phyloP scores from a whole-genome alignment of 2,797 vertebrate species.

The Pseudochaenichthys georgianus region DNA sequence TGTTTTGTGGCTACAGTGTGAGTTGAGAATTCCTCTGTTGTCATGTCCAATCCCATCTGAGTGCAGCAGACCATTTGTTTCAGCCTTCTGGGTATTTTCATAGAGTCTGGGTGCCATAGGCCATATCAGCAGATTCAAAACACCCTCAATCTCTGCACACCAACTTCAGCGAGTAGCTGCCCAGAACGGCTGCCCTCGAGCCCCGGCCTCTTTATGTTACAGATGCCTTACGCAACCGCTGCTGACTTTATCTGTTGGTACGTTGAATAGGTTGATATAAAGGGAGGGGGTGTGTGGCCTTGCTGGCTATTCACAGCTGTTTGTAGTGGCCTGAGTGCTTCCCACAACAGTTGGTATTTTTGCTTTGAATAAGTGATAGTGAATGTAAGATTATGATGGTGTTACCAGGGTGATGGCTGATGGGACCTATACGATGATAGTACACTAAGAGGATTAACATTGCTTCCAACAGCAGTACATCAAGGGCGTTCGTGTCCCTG shows the following conservation, averaged over 20 bases:
- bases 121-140: slow-evolving; percentile 54
- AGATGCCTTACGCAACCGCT: slow-evolving; percentile 49
- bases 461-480: slow-evolving; percentile 51
- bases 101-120: slow-evolving; percentile 46
- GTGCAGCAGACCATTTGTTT: slow-evolving; percentile 58
- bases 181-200: slow-evolving; percentile 19
- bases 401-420: slow-evolving; percentile 67
- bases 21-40: slow-evolving; percentile 71
- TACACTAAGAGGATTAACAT: slow-evolving; percentile 75
- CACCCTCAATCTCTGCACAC: slow-evolving; percentile 35
- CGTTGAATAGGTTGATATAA: slow-evolving; percentile 37
- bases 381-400: slow-evolving; percentile 58
- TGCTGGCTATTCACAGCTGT: slow-evolving; percentile 38
- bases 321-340: slow-evolving; percentile 61
- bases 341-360: slow-evolving; percentile 56
- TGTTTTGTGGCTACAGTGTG: slow-evolving; percentile 55
- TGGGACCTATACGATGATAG: slow-evolving; percentile 47
- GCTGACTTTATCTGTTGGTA: slow-evolving; percentile 25
- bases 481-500: slow-evolving; percentile 47
- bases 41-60: slow-evolving; percentile 64
- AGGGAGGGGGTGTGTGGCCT: slow-evolving; percentile 25
- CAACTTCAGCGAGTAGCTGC: slow-evolving; percentile 43
- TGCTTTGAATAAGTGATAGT: slow-evolving; percentile 54
- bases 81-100: slow-evolving; percentile 43
- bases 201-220: slow-evolving; percentile 36